Base-by-base conservation (phyloP, 1,140 invertebrate species). In the Spodoptera frugiperda region DNA sequence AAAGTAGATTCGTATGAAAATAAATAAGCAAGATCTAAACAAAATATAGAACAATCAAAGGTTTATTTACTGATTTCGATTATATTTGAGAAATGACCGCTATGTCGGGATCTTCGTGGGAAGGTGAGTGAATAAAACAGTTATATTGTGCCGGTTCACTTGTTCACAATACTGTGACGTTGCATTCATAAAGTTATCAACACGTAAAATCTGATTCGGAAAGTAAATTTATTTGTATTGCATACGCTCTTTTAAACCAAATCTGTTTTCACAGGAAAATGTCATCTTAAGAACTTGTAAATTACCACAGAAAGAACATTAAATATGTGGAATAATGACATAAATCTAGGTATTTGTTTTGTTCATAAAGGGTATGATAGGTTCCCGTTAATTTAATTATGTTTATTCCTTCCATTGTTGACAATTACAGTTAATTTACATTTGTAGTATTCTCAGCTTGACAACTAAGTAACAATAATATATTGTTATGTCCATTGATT, bases 61-160 rank as follows among this genome's bases (percentile, higher is more conserved):
- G 19, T 19, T 51, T 14, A 25, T 49, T 49, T 49, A 46, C 11
- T 25, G 33, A n/a, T 70, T 54, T 54, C 14, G 19, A 8, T 11
- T 3, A 15, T 55, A 55, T 39, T 5, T 55, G 25, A 51, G 81
- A 78, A 75, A 91, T 91, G 89, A 73, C 85, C 67, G 67, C 79
- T 57, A 73, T 88, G 51, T 63, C 83, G 30, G 79, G 85, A n/a
- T 84, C 88, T n/a, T 87, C 89, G 25, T 94, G 93, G 93, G 93
- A 94, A 93, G 93, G 93, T 94, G 81, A 73, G 77, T 76, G 33
- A 33, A 59, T 63, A 44, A n/a, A 25, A n/a, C 53, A 39, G 33
- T 61, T 11, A 25, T 19, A 49, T 44, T 30, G 55, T 48, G 80
- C 79, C 78, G 78, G 81, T 79, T 67, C 53, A 63, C 61, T 55